These are phyloP conservation scores for Silurus glanis DNA, from an alignment of 2,113 vertebrate genomes.

Conservation along the genomic window DNA sequence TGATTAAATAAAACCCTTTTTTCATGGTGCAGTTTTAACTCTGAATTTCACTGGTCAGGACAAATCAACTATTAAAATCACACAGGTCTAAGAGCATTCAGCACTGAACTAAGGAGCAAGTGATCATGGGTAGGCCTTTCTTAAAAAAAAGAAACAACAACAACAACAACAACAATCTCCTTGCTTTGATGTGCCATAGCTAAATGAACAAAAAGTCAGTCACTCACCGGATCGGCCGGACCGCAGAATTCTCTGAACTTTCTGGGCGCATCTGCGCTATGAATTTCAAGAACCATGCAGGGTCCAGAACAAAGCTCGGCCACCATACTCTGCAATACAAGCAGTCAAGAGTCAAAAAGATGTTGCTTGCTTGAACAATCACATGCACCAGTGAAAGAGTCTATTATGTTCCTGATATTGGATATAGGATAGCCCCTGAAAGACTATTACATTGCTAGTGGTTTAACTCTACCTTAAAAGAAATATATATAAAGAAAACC, in stretches of 20 bases:
- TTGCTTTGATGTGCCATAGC: background rate
- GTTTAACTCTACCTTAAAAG: conserved; percentile 48
- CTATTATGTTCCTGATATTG: conserved; percentile 52
- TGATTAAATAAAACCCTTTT: background rate
- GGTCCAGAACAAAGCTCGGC: conserved; percentile 87
- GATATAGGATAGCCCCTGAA: conserved; percentile 48
- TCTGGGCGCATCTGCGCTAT: conserved; percentile 70
- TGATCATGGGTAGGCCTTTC: background rate
- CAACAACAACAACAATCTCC: background rate
- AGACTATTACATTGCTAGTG: conserved; percentile 35
- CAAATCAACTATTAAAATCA: conserved; percentile 10
- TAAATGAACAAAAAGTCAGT: background rate
- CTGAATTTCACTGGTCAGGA: background rate
- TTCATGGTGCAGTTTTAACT: background rate
- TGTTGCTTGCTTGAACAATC: conserved; percentile 8
- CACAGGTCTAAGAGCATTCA: background rate
- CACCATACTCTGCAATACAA: conserved; percentile 80
- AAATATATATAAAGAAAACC: conserved; percentile 48
- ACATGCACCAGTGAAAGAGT: conserved; percentile 48
- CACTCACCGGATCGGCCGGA: conserved; percentile 92
- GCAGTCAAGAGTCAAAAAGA: conserved; percentile 44
- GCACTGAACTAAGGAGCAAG: background rate
- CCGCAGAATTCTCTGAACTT: conserved; percentile 90
- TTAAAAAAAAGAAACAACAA: background rate
- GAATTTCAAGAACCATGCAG: conserved; percentile 89